Conservation (phyloP, 2,797 vertebrate species). For the Gymnoscopelus braueri region DNA sequence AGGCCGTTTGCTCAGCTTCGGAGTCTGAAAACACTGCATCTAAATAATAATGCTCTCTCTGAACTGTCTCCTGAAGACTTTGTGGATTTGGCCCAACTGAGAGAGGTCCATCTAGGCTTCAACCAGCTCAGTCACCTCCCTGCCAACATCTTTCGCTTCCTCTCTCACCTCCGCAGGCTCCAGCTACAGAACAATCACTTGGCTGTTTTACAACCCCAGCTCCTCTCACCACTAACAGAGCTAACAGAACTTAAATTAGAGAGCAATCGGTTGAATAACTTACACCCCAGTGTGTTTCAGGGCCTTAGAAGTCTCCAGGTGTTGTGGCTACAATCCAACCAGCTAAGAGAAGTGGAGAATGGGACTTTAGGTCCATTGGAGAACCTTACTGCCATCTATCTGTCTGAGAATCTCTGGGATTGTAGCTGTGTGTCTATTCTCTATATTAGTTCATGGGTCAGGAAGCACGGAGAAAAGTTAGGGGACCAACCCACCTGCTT, state of each 20-base stretch:
- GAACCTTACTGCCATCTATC: constrained; percentile 38
- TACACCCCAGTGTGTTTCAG: constrained; percentile 52
- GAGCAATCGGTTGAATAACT: constrained; percentile 56
- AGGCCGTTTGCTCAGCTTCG: constrained; percentile 46
- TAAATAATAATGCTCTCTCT: constrained; percentile 59
- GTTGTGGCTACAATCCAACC: constrained; percentile 69
- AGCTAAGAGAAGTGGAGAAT: constrained; percentile 41
- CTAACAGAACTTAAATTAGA: constrained; percentile 71
- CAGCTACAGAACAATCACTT: constrained; percentile 70
- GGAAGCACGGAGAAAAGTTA: constrained; percentile 33
- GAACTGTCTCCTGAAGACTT: constrained; percentile 45
- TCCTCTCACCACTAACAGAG: constrained; percentile 46
- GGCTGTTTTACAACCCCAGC: constrained; percentile 23
- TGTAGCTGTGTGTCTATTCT: constrained; percentile 48
- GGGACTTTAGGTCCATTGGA: constrained; percentile 55
- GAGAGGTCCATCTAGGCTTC: constrained; percentile 63
- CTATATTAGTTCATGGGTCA: constrained; percentile 69
- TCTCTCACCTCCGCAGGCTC: constrained; percentile 58
- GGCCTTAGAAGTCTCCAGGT: constrained; percentile 56
- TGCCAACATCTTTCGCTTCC: constrained; percentile 38
- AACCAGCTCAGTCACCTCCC: constrained; percentile 59
- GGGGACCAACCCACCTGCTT: constrained; percentile 48
- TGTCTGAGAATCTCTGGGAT: constrained; percentile 71
- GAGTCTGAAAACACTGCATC: constrained; percentile 53
- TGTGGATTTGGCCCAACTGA: constrained; percentile 39